phyloP scores from a whole-genome alignment of 2,888 invertebrate genomes.

The Rhingia campestris region DNA sequence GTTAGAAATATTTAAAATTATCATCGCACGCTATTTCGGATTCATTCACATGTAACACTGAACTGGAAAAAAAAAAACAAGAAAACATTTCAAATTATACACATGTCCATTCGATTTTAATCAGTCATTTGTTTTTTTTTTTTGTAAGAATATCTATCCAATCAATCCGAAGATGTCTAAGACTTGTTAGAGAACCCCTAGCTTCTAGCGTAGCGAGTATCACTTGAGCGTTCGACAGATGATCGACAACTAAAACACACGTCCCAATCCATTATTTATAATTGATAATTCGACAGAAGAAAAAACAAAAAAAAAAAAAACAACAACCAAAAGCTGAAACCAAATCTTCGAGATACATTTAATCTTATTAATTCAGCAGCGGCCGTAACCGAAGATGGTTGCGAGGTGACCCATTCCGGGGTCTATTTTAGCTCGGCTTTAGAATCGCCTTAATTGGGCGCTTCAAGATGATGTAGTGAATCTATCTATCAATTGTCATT shows the following conservation, averaged over 20 bases:
- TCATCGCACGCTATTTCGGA: constrained; percentile 70
- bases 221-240: constrained; percentile 28
- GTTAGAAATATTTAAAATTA: constrained; percentile 69
- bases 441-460: constrained; percentile 2
- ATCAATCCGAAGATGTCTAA: constrained; percentile 23
- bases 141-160: constrained; percentile 27
- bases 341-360: constrained; percentile 43
- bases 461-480: constrained; percentile 25
- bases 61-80: not conserved
- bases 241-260: constrained; percentile 47
- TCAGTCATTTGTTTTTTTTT: constrained; percentile 54
- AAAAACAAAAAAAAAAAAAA: too few species aligned
- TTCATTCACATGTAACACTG: constrained; percentile 62
- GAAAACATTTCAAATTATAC: constrained; percentile 44
- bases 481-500: constrained; percentile 64
- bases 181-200: constrained; percentile 3
- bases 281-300: constrained; percentile 27
- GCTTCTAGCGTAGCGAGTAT: not conserved
- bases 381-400: constrained; percentile 31
- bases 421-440: constrained; percentile 28
- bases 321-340: not conserved
- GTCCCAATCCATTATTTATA: constrained; percentile 20
- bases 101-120: constrained; percentile 59
- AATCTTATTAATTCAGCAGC: constrained; percentile 53
- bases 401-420: not conserved